Percentiles rank a stretch among this genome's conserved stretches.
Conservation (phyloP, 2,888 invertebrate genomes). For the Octodonta nipae region DNA sequence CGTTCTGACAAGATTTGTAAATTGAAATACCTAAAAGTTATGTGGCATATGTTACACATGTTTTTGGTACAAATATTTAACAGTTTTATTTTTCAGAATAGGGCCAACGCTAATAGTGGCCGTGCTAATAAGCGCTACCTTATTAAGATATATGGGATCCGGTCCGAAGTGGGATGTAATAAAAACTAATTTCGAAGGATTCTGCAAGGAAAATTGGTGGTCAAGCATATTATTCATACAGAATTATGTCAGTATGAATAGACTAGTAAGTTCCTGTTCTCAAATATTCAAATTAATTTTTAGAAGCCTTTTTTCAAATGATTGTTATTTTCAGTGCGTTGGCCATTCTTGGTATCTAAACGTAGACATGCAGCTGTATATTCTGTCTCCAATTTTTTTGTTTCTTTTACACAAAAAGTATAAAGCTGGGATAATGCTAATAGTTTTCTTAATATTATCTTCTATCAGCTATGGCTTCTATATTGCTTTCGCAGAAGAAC, state of each 20-base stretch:
- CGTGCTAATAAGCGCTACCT: slow-evolving; percentile 34
- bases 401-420: slow-evolving; percentile 36
- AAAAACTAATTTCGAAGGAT: slow-evolving; percentile 12
- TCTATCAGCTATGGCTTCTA: too few species aligned
- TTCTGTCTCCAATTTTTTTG: slow-evolving; percentile 38
- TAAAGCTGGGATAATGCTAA: slow-evolving; percentile 15
- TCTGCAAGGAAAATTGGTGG: slow-evolving; percentile 25
- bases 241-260: slow-evolving; percentile 19
- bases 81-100: slow-evolving; percentile 30
- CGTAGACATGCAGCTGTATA: slow-evolving; percentile 45
- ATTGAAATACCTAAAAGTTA: too few species aligned
- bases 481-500: too few species aligned
- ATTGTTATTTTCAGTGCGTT: slow-evolving; percentile 32
- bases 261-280: slow-evolving; percentile 6
- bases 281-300: background rate
- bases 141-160: slow-evolving; percentile 36
- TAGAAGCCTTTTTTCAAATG: background rate
- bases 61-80: too few species aligned
- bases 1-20: too few species aligned
- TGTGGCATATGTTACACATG: too few species aligned
- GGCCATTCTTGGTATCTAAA: slow-evolving; percentile 46
- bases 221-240: slow-evolving; percentile 22
- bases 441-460: too few species aligned
- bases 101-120: slow-evolving; percentile 39
- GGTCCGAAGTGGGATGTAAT: slow-evolving; percentile 38